Percentiles rank a stretch among this genome's conserved stretches.
phyloP scores from a whole-genome alignment of 1,140 invertebrate genomes.

The Neodiprion pinetum region DNA sequence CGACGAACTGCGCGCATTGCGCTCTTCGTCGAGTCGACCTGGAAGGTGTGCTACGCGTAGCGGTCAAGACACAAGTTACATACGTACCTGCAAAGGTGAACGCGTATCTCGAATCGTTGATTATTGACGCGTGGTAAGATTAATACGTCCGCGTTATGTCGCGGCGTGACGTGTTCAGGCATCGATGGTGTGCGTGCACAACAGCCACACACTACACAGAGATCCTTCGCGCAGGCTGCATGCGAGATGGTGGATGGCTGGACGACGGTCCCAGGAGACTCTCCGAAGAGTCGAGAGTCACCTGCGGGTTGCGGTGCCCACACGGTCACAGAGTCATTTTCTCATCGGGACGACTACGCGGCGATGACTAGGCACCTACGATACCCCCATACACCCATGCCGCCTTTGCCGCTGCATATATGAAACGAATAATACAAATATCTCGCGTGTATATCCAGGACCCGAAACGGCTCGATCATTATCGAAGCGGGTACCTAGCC shows the following conservation, averaged over 20 bases:
- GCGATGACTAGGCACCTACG: background rate
- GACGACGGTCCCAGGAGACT: no score
- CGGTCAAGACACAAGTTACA: no score
- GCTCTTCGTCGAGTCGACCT: no score
- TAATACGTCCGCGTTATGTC: background rate
- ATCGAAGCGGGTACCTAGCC: background rate
- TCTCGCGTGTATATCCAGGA: background rate
- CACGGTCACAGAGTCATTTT: background rate
- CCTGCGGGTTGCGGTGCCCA: conserved; percentile 1
- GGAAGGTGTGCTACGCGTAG: no score
- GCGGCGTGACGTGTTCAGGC: no score
- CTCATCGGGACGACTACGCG: background rate
- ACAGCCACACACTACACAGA: no score
- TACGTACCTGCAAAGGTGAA: no score
- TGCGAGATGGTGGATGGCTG: no score
- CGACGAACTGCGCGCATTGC: no score
- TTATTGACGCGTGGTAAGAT: background rate
- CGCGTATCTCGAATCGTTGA: background rate
- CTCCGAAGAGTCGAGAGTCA: background rate
- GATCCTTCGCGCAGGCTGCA: no score
- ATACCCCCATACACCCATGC: background rate
- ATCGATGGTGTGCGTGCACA: no score
- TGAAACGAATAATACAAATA: conserved; percentile 8
- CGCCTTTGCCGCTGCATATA: background rate
- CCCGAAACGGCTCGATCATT: conserved; percentile 4